phyloP scores from a whole-genome alignment of 2,888 invertebrate species.

The Tetrapedia diversipes region DNA sequence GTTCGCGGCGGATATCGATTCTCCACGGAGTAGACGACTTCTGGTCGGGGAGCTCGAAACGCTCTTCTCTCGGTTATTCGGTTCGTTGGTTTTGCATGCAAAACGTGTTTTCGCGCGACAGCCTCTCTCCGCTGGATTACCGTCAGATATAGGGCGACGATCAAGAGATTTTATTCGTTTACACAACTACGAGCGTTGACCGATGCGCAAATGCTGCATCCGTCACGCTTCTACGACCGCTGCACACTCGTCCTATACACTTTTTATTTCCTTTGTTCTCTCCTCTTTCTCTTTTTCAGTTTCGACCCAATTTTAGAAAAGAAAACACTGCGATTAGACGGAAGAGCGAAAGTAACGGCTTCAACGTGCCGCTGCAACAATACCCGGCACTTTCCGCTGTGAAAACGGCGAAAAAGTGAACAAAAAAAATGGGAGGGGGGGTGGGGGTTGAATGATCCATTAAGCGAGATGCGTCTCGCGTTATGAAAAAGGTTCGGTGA shows the following conservation, averaged over 20 bases:
- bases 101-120: slow-evolving; percentile 52
- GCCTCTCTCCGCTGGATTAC: slow-evolving; percentile 39
- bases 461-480: neutral
- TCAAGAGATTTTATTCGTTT: slow-evolving; percentile 55
- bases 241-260: too few relatives aligned
- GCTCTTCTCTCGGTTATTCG: slow-evolving; percentile 50
- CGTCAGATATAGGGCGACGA: slow-evolving; percentile 57
- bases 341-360: too few relatives aligned
- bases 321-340: too few relatives aligned
- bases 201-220: slow-evolving; percentile 10
- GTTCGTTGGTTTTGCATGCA: slow-evolving; percentile 56
- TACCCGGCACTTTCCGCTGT: neutral
- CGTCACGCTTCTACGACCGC: neutral
- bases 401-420: too few relatives aligned
- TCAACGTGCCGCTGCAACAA: too few relatives aligned
- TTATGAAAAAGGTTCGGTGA: slow-evolving; percentile 1
- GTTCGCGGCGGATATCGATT: slow-evolving; percentile 26
- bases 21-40: slow-evolving; percentile 1
- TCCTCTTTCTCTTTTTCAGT: neutral
- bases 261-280: neutral
- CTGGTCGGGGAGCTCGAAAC: slow-evolving; percentile 39
- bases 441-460: neutral
- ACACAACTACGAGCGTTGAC: slow-evolving; percentile 19
- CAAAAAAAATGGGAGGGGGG: neutral
- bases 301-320: too few relatives aligned